Percentiles rank a stretch among this genome's conserved stretches.
Evolutionary conservation across 2,888 invertebrate species (phyloP).

Genomic region (Yponomeuta sedellus): DNA sequence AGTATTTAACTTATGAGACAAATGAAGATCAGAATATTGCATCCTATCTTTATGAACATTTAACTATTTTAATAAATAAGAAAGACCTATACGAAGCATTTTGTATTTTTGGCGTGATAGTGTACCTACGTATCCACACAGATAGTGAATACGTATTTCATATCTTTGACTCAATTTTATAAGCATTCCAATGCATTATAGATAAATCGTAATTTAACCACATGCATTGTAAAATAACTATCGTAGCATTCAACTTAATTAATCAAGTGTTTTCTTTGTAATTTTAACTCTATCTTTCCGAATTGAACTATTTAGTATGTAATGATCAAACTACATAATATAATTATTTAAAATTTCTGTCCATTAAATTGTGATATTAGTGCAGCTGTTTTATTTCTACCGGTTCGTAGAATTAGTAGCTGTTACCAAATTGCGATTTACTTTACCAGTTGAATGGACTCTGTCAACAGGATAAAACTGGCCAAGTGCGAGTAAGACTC

Average conservation of each 20-base stretch:
- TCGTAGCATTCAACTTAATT: neutral
- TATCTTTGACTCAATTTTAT: slow-evolving; percentile 17
- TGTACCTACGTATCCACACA: neutral
- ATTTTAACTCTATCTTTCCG: neutral
- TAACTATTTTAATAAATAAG: neutral
- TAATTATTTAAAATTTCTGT: slow-evolving; percentile 33
- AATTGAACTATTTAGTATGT: neutral
- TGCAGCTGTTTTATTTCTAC: slow-evolving; percentile 9
- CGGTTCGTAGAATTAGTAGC: too few species aligned
- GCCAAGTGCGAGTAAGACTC: too few species aligned
- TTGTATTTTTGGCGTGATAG: neutral
- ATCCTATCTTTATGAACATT: neutral
- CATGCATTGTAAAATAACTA: slow-evolving; percentile 1
- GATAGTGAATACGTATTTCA: neutral
- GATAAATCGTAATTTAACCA: neutral
- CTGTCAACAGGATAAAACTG: too few species aligned
- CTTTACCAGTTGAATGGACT: too few species aligned
- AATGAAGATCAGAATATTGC: too few species aligned
- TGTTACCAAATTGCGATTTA: neutral
- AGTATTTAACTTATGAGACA: too few species aligned
- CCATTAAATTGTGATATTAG: slow-evolving; percentile 71
- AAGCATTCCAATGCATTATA: slow-evolving; percentile 60
- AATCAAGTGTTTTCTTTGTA: neutral
- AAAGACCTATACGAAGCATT: slow-evolving; percentile 1
- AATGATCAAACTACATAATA: too few species aligned